Conservation (phyloP, 1,140 invertebrate species). For the Cotesia glomerata region DNA sequence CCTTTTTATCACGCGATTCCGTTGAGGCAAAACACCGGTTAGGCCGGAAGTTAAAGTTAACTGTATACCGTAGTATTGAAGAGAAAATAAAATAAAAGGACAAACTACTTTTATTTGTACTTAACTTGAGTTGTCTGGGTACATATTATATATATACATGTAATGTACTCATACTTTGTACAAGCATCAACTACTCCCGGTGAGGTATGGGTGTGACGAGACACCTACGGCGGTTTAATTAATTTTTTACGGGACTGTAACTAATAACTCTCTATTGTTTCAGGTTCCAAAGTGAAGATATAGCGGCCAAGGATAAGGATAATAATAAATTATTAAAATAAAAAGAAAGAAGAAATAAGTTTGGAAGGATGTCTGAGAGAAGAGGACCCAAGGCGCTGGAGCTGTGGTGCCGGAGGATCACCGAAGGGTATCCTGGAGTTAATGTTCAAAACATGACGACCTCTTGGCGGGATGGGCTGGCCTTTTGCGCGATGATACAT, state of each 20-base stretch:
- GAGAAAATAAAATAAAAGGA: neutral
- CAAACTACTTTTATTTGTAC: neutral
- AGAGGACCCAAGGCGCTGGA: constrained; percentile 87
- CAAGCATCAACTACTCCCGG: too few relatives aligned
- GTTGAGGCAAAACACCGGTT: constrained; percentile 21
- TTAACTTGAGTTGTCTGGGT: too few relatives aligned
- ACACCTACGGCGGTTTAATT: neutral
- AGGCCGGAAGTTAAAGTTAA: constrained; percentile 11
- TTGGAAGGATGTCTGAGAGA: constrained; percentile 74
- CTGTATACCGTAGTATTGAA: neutral
- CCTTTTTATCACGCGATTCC: constrained; percentile 21
- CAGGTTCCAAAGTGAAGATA: neutral
- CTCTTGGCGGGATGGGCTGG: constrained; percentile 91
- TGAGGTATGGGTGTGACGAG: too few relatives aligned
- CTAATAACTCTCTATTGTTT: neutral
- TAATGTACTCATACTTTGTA: too few relatives aligned
- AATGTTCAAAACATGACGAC: constrained; percentile 91
- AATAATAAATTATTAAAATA: neutral
- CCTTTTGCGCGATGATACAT: constrained; percentile 96
- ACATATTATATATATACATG: too few relatives aligned
- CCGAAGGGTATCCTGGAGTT: constrained; percentile 87
- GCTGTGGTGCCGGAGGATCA: constrained; percentile 85
- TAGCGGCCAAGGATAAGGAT: neutral
- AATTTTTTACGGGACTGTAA: neutral
- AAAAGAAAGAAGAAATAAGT: constrained; percentile 3